Base-by-base conservation (phyloP, 2,113 vertebrate species). In the Ascaphus truei region DNA sequence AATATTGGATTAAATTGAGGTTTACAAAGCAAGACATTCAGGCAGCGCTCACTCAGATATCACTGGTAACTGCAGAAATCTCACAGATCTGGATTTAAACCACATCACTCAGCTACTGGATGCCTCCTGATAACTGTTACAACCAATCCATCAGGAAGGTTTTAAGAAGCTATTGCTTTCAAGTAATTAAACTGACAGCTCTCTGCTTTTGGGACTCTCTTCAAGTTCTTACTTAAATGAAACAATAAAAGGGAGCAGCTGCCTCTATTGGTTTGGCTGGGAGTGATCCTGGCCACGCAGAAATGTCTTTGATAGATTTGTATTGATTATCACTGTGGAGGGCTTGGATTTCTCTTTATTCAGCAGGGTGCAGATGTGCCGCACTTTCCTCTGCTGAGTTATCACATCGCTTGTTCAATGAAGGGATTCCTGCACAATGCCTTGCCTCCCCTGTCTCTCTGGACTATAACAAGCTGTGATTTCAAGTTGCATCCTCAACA, bases 181-280 rank as follows among this genome's bases (percentile, higher is more conserved):
- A 59, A 68, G 67, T 69, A 61, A 69, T 69, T 69, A 69, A 69
- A 61, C 47, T 61, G 67, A 60, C 67, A 59, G 33, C 9, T 5
- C 55, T 50, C 31, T n/a, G 66, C 66, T 37, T n/a, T 29, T 60
- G 67, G 56, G 45, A 61, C 33, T 69, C 43, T 41, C 45, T 34
- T 37, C 25, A 61, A 52, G 33, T 52, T 26, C 34, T 61, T 51
- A 52, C 43, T 30, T 27, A 61, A 69, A 69, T 69, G 55, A 61
- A 61, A 20, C 65, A 58, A 16, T 55, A 47, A 18, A 47, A 18
- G 65, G 27, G 39, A 68, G n/a, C 45, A 31, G 45, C 67, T 4
- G 31, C 41, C 23, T 39, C 22, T 34, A 61, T 61, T 61, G 67
- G 56, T 61, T 61, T 69, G 67, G 67, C 67, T 22, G 33, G 41